Evolutionary conservation across 2,797 vertebrate genomes (phyloP).

Genomic region (Otus scops): DNA sequence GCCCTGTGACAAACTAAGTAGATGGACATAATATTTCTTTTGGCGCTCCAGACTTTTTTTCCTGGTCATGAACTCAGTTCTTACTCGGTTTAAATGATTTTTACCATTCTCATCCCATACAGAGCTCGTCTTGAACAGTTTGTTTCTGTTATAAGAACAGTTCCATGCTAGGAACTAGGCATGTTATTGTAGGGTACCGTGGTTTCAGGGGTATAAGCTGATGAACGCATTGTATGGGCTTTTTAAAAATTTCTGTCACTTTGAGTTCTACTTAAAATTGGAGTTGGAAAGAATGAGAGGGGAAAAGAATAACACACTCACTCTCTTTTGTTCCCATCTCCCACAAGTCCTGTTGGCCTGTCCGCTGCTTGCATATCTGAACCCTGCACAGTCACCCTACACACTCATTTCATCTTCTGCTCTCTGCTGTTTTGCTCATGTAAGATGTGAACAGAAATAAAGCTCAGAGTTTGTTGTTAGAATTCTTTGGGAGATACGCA

Average conservation of each 20-base stretch:
- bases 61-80: neutral
- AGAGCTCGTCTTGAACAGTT: neutral
- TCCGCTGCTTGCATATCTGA: neutral
- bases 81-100: neutral
- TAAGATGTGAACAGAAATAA: neutral
- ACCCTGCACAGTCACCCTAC: neutral
- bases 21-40: fast-evolving
- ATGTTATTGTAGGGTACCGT: neutral
- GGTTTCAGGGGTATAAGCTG: neutral
- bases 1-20: neutral
- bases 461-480: neutral
- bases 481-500: neutral
- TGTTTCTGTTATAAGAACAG: neutral
- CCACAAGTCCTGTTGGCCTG: neutral
- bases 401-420: neutral
- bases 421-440: neutral
- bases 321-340: neutral
- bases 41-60: neutral
- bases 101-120: fast-evolving
- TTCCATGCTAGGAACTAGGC: neutral
- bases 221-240: neutral
- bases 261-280: neutral
- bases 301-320: neutral
- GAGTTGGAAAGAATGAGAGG: neutral
- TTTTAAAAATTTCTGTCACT: neutral